Percentiles rank a stretch among this genome's conserved stretches.
phyloP scores from a whole-genome alignment of 2,797 vertebrate genomes.

The Periophthalmus magnuspinnatus region DNA sequence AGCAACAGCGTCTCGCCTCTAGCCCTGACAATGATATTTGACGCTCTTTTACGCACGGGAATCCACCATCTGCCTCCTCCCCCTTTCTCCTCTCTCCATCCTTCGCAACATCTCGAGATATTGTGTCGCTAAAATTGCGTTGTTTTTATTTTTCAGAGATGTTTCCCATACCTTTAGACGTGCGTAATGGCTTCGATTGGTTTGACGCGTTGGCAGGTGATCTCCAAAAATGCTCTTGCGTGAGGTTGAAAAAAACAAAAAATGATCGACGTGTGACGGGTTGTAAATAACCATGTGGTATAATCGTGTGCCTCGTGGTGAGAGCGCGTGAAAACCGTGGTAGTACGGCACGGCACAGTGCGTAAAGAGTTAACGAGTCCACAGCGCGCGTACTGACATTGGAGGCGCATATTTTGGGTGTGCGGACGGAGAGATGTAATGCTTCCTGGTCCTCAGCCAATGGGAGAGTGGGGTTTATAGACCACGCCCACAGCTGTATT shows the following conservation, averaged over 20 bases:
- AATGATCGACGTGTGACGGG: not conserved
- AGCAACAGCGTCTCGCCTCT: slow-evolving; percentile 29
- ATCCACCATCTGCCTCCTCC: slow-evolving; percentile 31
- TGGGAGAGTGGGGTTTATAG: slow-evolving; percentile 51
- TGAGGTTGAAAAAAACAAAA: not conserved
- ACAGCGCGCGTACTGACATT: slow-evolving; percentile 2
- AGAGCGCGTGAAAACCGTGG: too few species aligned
- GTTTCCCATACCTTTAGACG: not conserved
- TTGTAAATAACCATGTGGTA: not conserved
- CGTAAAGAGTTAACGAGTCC: slow-evolving; percentile 25
- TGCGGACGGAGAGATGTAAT: slow-evolving; percentile 11
- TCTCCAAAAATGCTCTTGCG: not conserved
- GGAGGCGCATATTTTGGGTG: slow-evolving; percentile 16
- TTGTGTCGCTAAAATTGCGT: not conserved
- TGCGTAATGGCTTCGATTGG: not conserved
- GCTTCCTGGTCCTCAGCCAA: slow-evolving; percentile 56
- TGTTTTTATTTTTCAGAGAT: not conserved
- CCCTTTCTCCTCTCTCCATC: not conserved
- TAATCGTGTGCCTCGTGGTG: too few species aligned
- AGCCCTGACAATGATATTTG: slow-evolving; percentile 17
- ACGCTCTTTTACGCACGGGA: not conserved
- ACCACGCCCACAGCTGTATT: slow-evolving; percentile 48
- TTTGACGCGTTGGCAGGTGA: not conserved
- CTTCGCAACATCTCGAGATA: not conserved
- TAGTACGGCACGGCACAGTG: not conserved